Evolutionary conservation across 2,797 vertebrate species (phyloP).

Genomic region (Phylloscopus collybita): DNA sequence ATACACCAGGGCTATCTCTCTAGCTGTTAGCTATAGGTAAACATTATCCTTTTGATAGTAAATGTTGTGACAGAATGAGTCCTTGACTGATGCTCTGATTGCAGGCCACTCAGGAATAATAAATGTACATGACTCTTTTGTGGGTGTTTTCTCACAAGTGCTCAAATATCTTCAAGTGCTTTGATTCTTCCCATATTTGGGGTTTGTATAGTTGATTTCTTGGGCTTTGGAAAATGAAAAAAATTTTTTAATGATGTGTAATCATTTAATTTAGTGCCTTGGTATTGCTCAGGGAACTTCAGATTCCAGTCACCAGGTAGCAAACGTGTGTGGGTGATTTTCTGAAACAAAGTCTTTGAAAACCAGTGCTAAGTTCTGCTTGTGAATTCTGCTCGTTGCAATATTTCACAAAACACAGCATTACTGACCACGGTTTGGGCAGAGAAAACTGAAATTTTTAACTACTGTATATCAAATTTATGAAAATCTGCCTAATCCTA

Average conservation of each 20-base stretch:
- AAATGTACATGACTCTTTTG: neutral
- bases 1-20: neutral
- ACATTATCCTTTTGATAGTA: slow-evolving; percentile 8
- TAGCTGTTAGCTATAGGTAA: neutral
- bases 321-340: neutral
- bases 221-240: neutral
- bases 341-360: neutral
- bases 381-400: neutral
- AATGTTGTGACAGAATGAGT: slow-evolving; percentile 37
- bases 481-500: neutral
- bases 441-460: neutral
- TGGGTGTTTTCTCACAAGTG: neutral
- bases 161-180: neutral
- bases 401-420: neutral
- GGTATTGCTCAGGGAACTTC: neutral
- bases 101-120: slow-evolving; percentile 2
- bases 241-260: neutral
- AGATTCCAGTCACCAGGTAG: neutral
- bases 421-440: neutral
- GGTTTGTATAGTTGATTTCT: neutral
- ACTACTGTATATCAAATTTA: neutral
- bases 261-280: neutral
- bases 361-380: neutral
- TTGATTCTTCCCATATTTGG: neutral
- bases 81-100: slow-evolving; percentile 18